A percentile compares a stretch with the other conserved stretches of the same genome.
Evolutionary conservation across 2,797 vertebrate species (phyloP).

Genomic region (Zalophus californianus): DNA sequence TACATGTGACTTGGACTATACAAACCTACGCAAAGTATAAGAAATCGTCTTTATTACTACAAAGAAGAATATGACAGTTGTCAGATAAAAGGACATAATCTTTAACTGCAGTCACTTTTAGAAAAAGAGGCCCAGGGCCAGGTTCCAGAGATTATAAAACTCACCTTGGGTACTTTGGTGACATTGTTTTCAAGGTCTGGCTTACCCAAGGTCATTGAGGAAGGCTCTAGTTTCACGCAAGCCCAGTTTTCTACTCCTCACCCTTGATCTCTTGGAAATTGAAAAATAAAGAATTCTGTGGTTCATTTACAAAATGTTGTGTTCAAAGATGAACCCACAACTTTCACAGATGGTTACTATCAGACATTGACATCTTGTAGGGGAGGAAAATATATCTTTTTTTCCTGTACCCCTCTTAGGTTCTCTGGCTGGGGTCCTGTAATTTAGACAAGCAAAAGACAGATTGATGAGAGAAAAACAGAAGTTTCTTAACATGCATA

Average conservation of each 20-base stretch:
- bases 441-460: background rate
- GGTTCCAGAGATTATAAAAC: background rate
- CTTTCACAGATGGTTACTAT: constrained; percentile 25
- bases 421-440: background rate
- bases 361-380: background rate
- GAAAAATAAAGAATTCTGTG: background rate
- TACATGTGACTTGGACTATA: background rate
- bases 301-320: constrained; percentile 38
- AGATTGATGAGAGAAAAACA: background rate
- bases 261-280: background rate
- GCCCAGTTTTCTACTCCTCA: constrained; percentile 41
- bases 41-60: background rate
- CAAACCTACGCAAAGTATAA: background rate
- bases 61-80: background rate
- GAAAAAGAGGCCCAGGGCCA: background rate
- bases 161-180: background rate
- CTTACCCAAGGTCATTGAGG: background rate
- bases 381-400: background rate
- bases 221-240: background rate
- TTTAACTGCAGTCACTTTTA: background rate
- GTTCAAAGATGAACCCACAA: constrained; percentile 9
- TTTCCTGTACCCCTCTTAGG: background rate
- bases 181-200: constrained; percentile 6
- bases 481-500: background rate
- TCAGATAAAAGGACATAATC: background rate